Evolutionary conservation across 2,113 vertebrate genomes (phyloP).

Genomic region (Lutjanus erythropterus): DNA sequence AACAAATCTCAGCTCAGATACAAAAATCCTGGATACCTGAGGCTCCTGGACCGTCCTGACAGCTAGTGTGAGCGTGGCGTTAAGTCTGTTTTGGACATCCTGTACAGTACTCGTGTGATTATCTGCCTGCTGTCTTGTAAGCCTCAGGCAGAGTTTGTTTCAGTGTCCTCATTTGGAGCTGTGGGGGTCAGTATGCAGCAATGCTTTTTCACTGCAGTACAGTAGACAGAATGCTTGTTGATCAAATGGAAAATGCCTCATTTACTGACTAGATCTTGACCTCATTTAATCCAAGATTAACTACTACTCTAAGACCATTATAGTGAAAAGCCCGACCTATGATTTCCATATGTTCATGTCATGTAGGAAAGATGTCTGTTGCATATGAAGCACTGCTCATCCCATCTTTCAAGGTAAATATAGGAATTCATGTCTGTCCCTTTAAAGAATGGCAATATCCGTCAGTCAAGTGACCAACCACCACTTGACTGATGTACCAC

Average conservation of each 20-base stretch:
- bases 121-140: constrained; percentile 23
- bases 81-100: constrained; percentile 13
- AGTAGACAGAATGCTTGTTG: not conserved
- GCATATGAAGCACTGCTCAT: not conserved
- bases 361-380: not conserved
- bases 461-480: too few relatives aligned
- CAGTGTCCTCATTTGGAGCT: constrained; percentile 35
- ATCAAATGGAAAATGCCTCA: not conserved
- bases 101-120: constrained; percentile 19
- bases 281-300: not conserved
- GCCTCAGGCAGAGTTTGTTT: constrained; percentile 11
- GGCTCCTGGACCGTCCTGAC: not conserved
- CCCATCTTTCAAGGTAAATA: too few relatives aligned
- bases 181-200: not conserved
- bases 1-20: not conserved
- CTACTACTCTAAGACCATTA: not conserved
- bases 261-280: not conserved
- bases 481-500: too few relatives aligned
- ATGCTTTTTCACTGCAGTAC: not conserved
- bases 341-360: not conserved
- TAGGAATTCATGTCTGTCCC: too few relatives aligned
- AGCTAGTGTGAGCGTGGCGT: not conserved
- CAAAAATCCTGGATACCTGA: not conserved
- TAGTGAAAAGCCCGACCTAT: not conserved
- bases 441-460: too few relatives aligned